phyloP scores from a whole-genome alignment of 2,113 vertebrate species.

The Myxocyprinus asiaticus region DNA sequence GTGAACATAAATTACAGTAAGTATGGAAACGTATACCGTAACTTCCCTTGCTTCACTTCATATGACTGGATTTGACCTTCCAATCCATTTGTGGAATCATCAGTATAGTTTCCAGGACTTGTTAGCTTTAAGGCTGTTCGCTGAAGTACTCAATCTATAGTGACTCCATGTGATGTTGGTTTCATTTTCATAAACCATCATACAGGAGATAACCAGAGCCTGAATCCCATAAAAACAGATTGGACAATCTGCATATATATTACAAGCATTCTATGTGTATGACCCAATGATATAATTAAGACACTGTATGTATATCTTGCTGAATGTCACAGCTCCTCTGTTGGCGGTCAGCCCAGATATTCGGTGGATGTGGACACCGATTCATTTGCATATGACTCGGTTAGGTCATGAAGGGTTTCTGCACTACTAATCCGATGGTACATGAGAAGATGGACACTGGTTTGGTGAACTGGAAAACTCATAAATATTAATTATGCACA shows the following conservation, averaged over 20 bases:
- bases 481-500: no score
- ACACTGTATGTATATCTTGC: constrained; percentile 11
- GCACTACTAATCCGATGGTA: no score
- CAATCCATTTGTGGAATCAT: constrained; percentile 49
- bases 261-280: constrained; percentile 5
- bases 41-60: background rate
- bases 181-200: no score
- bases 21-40: background rate
- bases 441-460: no score
- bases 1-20: no score
- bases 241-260: background rate
- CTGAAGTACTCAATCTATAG: no score
- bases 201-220: no score
- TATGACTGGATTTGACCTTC: constrained; percentile 27
- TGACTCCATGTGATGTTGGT: no score
- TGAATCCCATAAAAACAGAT: no score
- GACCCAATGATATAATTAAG: constrained; percentile 20
- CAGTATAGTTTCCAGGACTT: constrained; percentile 34
- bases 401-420: background rate
- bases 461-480: no score
- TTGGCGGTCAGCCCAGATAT: background rate
- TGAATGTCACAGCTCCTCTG: constrained; percentile 33
- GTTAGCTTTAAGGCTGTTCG: background rate
- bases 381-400: constrained; percentile 41
- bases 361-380: constrained; percentile 28